Evolutionary conservation across 2,888 invertebrate genomes (phyloP).

Genomic region (Clanis bilineata): DNA sequence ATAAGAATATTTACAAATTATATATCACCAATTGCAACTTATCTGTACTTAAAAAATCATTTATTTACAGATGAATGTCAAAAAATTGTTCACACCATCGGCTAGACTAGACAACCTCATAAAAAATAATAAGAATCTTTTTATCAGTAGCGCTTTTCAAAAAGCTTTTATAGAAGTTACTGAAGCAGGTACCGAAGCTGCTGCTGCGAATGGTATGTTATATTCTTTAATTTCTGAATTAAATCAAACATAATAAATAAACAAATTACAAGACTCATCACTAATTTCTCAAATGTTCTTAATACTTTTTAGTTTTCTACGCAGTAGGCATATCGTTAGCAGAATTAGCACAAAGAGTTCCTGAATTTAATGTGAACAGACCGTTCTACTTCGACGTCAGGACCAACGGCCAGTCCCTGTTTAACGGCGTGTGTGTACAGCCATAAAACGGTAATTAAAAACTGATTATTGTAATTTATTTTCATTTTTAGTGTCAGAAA

Average conservation of each 20-base stretch:
- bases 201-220: slow-evolving; percentile 93
- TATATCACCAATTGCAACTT: no score
- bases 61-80: slow-evolving; percentile 49
- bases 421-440: neutral
- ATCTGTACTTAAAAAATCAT: no score
- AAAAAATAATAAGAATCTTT: slow-evolving; percentile 63
- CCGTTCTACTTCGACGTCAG: slow-evolving; percentile 38
- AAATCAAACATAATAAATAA: no score
- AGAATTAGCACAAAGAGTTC: neutral
- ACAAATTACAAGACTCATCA: no score
- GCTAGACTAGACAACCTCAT: slow-evolving; percentile 87
- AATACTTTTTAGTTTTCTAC: no score
- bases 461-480: no score
- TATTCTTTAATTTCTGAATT: no score
- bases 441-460: neutral
- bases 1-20: neutral
- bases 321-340: no score
- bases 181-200: slow-evolving; percentile 93
- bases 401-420: neutral
- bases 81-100: slow-evolving; percentile 41
- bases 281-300: no score
- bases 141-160: slow-evolving; percentile 86
- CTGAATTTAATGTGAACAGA: slow-evolving; percentile 29
- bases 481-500: no score
- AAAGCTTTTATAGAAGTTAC: slow-evolving; percentile 93